Conservation (phyloP, 35 echinoderm and acorn worm genomes). For the Heliocidaris erythrogramma region DNA sequence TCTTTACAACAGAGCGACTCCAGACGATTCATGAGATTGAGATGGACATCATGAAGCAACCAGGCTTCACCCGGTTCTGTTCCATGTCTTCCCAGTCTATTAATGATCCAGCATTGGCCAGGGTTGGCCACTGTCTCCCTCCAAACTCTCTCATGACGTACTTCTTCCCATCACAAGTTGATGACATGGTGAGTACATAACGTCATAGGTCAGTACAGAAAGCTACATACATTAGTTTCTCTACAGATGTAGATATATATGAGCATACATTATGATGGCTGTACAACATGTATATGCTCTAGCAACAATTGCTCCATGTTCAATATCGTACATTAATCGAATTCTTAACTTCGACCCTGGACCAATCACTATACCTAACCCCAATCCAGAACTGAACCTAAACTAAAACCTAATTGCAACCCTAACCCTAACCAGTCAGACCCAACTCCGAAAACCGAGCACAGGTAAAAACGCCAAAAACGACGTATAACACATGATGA, state of each 20-base stretch:
- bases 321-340: no score
- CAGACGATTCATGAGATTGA: conserved; percentile 80
- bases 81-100: background rate
- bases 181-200: conserved; percentile 59
- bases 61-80: conserved; percentile 69
- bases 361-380: no score
- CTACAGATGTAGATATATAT: background rate
- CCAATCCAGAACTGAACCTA: no score
- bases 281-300: background rate
- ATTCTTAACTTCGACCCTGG: no score
- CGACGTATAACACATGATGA: no score
- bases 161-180: conserved; percentile 74
- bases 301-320: no score
- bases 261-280: background rate
- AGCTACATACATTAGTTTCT: background rate
- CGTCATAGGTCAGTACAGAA: background rate
- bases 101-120: conserved; percentile 56
- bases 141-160: conserved; percentile 90
- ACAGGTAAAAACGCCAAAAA: no score
- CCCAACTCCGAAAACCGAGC: no score
- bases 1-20: conserved; percentile 79
- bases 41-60: conserved; percentile 77
- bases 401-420: no score
- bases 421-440: no score
- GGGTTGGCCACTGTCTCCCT: conserved; percentile 60